These are phyloP conservation scores for Ariopsis seemanni DNA, from an alignment of 2,113 vertebrate genomes.

Conservation along the genomic window DNA sequence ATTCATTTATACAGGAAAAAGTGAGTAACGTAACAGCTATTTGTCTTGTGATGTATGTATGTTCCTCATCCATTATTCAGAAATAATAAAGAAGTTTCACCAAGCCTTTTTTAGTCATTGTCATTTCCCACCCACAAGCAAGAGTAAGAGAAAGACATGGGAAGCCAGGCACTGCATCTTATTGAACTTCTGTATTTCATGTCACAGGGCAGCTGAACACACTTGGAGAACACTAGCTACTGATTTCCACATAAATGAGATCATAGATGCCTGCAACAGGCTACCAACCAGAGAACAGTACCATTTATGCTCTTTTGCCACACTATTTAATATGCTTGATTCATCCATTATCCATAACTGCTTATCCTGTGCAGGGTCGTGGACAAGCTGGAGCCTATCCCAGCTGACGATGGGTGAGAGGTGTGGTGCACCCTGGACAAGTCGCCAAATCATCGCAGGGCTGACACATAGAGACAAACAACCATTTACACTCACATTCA, in stretches of 20 bases:
- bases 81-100: not conserved
- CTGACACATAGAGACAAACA: too few relatives aligned
- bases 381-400: too few relatives aligned
- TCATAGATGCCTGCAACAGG: not conserved
- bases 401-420: too few relatives aligned
- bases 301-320: not conserved
- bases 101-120: not conserved
- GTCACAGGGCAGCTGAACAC: constrained; percentile 2
- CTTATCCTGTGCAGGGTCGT: too few relatives aligned
- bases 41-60: constrained; percentile 7
- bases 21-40: not conserved
- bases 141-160: not conserved
- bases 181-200: not conserved
- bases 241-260: not conserved
- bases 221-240: not conserved
- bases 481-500: too few relatives aligned
- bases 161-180: not conserved
- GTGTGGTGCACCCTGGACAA: too few relatives aligned
- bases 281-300: not conserved
- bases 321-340: not conserved
- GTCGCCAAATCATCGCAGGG: too few relatives aligned
- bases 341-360: too few relatives aligned
- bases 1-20: constrained; percentile 22
- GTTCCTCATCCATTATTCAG: constrained; percentile 13
- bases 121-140: constrained; percentile 4